Evolutionary conservation across 2,797 vertebrate species (phyloP).

Genomic region (Cynodonichthys magdalenae): DNA sequence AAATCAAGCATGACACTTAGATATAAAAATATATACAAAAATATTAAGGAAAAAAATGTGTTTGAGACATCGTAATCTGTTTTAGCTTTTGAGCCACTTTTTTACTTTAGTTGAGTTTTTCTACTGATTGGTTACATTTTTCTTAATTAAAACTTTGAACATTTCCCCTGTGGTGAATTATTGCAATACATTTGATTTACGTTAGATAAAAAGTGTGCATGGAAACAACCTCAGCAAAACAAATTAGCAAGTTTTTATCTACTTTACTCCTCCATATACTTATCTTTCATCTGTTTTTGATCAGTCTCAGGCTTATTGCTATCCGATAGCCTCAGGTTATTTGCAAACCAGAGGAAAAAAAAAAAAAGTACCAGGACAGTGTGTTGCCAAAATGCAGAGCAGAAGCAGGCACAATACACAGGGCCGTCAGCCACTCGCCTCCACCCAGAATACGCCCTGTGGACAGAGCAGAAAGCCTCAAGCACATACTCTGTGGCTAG

Average conservation of each 20-base stretch:
- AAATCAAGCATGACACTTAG: too few relatives aligned
- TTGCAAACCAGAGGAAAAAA: constrained; percentile 59
- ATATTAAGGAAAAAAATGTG: too few relatives aligned
- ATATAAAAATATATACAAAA: too few relatives aligned
- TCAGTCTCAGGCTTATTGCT: constrained; percentile 64
- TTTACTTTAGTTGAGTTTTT: constrained; percentile 7
- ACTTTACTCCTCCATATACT: constrained; percentile 13
- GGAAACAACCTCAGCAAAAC: neutral
- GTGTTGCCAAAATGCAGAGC: constrained; percentile 80
- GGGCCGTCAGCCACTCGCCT: constrained; percentile 72
- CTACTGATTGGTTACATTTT: neutral
- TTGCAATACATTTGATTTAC: neutral
- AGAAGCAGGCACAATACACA: constrained; percentile 80
- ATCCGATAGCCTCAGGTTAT: constrained; percentile 64
- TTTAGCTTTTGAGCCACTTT: constrained; percentile 3
- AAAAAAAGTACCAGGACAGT: constrained; percentile 70
- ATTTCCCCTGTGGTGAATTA: neutral
- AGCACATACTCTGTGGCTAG: constrained; percentile 82
- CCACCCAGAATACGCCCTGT: constrained; percentile 82
- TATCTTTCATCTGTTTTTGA: constrained; percentile 52
- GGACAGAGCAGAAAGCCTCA: constrained; percentile 81
- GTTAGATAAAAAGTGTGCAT: neutral
- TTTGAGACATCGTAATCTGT: neutral
- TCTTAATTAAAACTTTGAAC: too few relatives aligned
- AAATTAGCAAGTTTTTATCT: constrained; percentile 15